Percentiles rank a stretch among this genome's conserved stretches.
phyloP scores from a whole-genome alignment of 1,140 invertebrate species.

The Bombus difficillimus region DNA sequence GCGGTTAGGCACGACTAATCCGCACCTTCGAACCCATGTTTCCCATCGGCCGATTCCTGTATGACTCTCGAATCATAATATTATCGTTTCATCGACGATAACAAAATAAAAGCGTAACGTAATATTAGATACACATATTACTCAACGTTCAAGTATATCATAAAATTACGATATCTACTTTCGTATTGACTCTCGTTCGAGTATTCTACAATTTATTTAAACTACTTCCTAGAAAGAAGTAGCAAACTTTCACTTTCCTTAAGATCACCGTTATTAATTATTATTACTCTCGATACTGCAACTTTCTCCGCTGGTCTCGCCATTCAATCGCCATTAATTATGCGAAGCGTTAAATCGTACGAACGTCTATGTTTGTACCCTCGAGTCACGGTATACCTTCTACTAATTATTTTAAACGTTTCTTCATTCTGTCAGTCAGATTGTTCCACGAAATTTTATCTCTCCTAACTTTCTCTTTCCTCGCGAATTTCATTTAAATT shows the following conservation, averaged over 20 bases:
- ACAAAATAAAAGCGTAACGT: neutral
- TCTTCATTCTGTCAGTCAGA: neutral
- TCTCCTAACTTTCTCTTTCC: neutral
- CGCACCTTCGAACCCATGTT: slow-evolving; percentile 8
- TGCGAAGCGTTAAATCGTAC: too few relatives aligned
- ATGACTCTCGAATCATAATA: neutral
- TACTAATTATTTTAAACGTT: neutral
- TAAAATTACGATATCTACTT: neutral
- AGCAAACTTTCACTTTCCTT: neutral
- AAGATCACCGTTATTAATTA: slow-evolving; percentile 5
- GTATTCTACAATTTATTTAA: neutral
- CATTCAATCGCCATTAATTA: neutral
- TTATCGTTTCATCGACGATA: neutral
- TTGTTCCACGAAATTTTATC: neutral
- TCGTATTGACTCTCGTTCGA: too few relatives aligned
- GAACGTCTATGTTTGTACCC: too few relatives aligned
- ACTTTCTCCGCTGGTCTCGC: neutral
- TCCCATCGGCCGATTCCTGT: neutral
- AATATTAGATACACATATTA: neutral
- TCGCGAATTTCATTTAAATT: neutral
- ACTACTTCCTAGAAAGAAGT: neutral
- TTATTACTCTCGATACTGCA: neutral
- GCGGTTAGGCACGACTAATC: slow-evolving; percentile 41
- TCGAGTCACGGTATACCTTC: neutral
- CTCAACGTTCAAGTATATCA: neutral